Evolutionary conservation across 1,140 invertebrate genomes (phyloP).

Genomic region (Heliconius hermathena): DNA sequence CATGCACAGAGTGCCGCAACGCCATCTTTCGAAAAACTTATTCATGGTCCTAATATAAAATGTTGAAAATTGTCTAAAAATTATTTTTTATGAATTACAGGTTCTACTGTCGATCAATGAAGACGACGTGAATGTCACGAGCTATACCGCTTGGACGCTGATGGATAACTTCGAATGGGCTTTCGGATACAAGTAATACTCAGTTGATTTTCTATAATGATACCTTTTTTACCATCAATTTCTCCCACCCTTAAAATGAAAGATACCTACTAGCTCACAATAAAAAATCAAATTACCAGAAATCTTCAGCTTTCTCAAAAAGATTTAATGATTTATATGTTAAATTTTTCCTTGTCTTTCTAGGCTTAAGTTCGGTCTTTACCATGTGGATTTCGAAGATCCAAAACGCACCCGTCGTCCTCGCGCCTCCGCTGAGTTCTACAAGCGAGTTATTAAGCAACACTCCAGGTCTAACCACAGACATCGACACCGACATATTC

Average conservation of each 20-base stretch:
- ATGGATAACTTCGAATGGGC: conserved; percentile 89
- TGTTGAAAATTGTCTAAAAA: no score
- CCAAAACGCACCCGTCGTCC: conserved; percentile 83
- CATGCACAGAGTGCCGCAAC: no score
- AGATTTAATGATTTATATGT: no score
- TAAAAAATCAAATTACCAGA: no score
- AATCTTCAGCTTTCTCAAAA: no score
- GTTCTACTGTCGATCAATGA: conserved; percentile 43
- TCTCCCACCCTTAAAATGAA: no score
- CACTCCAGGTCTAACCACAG: background rate
- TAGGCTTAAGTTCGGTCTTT: conserved; percentile 36
- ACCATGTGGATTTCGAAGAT: conserved; percentile 69
- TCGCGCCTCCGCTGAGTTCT: conserved; percentile 83
- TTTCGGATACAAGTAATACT: conserved; percentile 59
- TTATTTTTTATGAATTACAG: conserved; percentile 29
- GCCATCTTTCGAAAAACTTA: no score
- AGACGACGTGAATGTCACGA: conserved; percentile 53
- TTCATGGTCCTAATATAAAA: no score
- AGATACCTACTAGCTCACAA: no score
- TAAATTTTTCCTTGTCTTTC: background rate
- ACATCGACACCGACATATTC: background rate
- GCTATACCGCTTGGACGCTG: conserved; percentile 86
- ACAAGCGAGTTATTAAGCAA: conserved; percentile 33
- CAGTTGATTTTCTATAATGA: background rate
- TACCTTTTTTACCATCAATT: no score